phyloP scores from a whole-genome alignment of 37 sponge, comb jelly and placozoan species.

The Theonella swinhoei region DNA sequence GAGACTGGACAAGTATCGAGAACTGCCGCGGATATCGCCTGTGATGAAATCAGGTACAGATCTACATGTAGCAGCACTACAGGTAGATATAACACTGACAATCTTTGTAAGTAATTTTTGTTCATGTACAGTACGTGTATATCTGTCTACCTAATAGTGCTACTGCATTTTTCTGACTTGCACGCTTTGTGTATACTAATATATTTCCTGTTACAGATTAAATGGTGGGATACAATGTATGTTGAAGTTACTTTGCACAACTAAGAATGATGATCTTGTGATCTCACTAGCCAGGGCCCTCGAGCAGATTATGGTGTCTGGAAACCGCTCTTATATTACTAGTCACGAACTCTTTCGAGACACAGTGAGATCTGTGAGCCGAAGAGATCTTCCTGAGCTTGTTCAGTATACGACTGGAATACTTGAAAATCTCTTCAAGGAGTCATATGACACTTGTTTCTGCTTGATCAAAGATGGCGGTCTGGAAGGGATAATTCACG shows the following conservation, averaged over 20 bases:
- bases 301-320: slow-evolving; percentile 55
- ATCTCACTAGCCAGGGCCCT: slow-evolving; percentile 1
- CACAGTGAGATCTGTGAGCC: background rate
- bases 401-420: slow-evolving; percentile 41
- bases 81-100: background rate
- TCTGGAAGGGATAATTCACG: slow-evolving; percentile 23
- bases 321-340: slow-evolving; percentile 41
- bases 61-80: background rate
- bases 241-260: slow-evolving; percentile 1
- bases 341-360: slow-evolving; percentile 11
- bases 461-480: slow-evolving; percentile 28
- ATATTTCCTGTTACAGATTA: background rate
- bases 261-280: background rate
- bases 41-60: slow-evolving; percentile 30
- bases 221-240: slow-evolving; percentile 17
- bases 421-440: slow-evolving; percentile 59
- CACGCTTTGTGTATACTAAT: no score
- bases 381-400: background rate
- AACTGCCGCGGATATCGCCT: slow-evolving; percentile 51
- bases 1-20: slow-evolving; percentile 44
- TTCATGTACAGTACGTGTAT: no score
- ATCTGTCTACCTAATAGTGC: no score
- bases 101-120: no score
- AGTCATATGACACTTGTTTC: slow-evolving; percentile 22
- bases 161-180: no score